Evolutionary conservation across 37 sponge, comb jelly and placozoan species (phyloP), one percentile per base, ranked within the genome.

Genomic region (Petrosia ficiformis): DNA sequence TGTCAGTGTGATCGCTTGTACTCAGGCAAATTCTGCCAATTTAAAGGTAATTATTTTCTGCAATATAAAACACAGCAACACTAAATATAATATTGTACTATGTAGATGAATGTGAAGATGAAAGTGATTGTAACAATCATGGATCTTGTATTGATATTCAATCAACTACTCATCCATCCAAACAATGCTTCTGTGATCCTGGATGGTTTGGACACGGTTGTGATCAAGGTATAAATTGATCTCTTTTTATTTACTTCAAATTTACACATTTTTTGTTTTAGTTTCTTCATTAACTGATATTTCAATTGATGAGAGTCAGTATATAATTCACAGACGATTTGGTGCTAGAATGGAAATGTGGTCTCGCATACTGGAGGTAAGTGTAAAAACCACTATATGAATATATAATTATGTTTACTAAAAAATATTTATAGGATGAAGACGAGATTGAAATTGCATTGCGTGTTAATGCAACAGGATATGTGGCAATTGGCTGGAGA

Each of bases 121-220:
- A 48, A 19, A 48, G 14, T 48, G 54, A 48, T 14, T 48, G 54
- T 48, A 14, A 14, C 14, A 14, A 14, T 39, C 40, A 81, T 1
- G 91, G 91, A 57, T 25, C 40, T 11, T 90, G 91, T 44, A 52
- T 90, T 34, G 82, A 80, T 59, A 52, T 80, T 11, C 64, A 75
- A 31, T 40, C 66, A 28, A 82, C 74, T 66, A 78, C 34, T 38
- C 37, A 57, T 2, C 91, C 91, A 2, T 61, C 42, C 25, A 74
- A 29, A 21, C 82, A 86, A 57, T 90, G 91, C 59, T 90, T 90
- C 75, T 90, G 91, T 44, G 19, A 48, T 39, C 36, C 86, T 39
- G 91, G 91, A 21, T 90, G 63, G 70, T 70, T 68, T 75, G 91
- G 91, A 65, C 58, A 64, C 24, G 54, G 30, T 0, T 89, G 90